A percentile compares a stretch with the other conserved stretches of the same genome.
Conservation (phyloP, 1,140 invertebrate genomes). For the Zaprionus nigranus region DNA sequence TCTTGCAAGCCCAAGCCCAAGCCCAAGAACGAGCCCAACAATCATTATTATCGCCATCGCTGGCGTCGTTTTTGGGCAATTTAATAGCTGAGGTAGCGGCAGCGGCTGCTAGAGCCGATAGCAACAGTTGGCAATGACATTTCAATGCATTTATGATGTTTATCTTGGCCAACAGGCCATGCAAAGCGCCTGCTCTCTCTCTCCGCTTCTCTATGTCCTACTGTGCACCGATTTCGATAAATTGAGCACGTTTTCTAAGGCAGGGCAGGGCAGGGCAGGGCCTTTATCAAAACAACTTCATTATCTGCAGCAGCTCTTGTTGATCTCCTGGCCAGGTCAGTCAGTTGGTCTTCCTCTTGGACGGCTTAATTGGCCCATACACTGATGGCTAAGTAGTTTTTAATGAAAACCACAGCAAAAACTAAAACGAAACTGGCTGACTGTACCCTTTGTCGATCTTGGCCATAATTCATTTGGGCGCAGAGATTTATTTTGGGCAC, state of each 20-base stretch:
- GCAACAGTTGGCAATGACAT: conserved; percentile 81
- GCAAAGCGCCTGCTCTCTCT: conserved; percentile 63
- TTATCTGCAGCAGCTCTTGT: conserved; percentile 48
- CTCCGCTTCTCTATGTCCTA: not conserved
- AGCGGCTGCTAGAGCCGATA: conserved; percentile 46
- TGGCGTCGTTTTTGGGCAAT: conserved; percentile 57
- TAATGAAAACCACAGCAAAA: conserved; percentile 55
- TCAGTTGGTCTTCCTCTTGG: conserved; percentile 53
- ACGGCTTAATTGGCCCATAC: conserved; percentile 65
- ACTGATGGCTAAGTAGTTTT: conserved; percentile 58
- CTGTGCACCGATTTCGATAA: conserved; percentile 82
- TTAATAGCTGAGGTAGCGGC: conserved; percentile 18
- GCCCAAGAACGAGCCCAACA: conserved; percentile 37
- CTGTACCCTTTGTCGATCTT: not conserved
- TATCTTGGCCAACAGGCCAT: conserved; percentile 67
- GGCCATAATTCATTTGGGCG: conserved; percentile 65
- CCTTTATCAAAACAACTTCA: conserved; percentile 68
- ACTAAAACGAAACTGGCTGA: conserved; percentile 52
- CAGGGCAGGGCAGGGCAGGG: conserved; percentile 80
- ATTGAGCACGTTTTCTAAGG: conserved; percentile 80
- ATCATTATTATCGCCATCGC: conserved; percentile 72
- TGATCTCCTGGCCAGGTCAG: conserved; percentile 63
- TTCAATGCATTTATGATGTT: conserved; percentile 84
- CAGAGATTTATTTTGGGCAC: conserved; percentile 67
- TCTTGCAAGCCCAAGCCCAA: conserved; percentile 28